Conservation (phyloP, 1,140 invertebrate species). For the Homalodisca vitripennis region DNA sequence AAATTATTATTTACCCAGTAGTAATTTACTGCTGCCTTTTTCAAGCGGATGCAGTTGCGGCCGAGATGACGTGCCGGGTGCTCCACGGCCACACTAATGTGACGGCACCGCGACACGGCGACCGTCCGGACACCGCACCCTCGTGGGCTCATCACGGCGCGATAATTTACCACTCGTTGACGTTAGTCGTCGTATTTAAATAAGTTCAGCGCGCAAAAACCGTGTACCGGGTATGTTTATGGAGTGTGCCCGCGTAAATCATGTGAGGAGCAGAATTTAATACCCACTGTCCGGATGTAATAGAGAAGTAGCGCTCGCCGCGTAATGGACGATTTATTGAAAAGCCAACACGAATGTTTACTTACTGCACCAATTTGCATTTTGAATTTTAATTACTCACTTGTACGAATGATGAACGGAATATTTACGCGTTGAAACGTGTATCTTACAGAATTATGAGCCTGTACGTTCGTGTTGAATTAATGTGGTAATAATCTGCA, state of each 20-base stretch:
- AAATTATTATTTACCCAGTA: no score
- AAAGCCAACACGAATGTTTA: not conserved
- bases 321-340: not conserved
- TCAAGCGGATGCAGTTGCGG: no score
- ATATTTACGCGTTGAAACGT: no score
- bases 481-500: no score
- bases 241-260: not conserved
- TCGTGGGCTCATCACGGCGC: not conserved
- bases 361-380: not conserved
- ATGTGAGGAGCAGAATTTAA: not conserved
- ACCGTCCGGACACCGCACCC: not conserved
- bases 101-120: no score
- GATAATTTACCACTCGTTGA: not conserved
- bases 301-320: not conserved
- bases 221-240: not conserved
- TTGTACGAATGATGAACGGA: not conserved
- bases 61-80: no score
- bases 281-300: not conserved
- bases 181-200: not conserved
- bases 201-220: not conserved
- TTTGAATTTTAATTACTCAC: not conserved
- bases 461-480: no score
- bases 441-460: no score
- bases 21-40: no score
- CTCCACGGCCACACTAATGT: not conserved